These are phyloP conservation scores for Limnephilus rhombicus DNA, from an alignment of 2,888 invertebrate genomes.

Conservation along the genomic window DNA sequence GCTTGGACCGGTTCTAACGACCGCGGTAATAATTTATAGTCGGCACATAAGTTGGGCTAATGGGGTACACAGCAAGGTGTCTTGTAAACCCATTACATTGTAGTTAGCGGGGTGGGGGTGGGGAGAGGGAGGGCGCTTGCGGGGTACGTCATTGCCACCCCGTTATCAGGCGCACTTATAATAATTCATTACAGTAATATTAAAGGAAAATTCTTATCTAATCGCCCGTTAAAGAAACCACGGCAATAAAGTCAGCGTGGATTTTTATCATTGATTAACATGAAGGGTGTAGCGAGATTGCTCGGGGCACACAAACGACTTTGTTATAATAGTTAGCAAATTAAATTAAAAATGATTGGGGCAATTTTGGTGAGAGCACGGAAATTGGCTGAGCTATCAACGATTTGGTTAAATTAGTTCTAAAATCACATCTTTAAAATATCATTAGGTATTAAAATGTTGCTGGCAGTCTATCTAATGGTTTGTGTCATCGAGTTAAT, in stretches of 20 bases:
- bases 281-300: conserved; percentile 8
- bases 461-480: neutral
- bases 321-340: neutral
- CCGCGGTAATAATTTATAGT: conserved; percentile 52
- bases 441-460: neutral
- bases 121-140: neutral
- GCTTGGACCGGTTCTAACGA: conserved; percentile 51
- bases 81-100: conserved; percentile 64
- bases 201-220: conserved; percentile 32
- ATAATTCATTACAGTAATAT: conserved; percentile 43
- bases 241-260: conserved; percentile 21
- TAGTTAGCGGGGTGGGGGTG: conserved; percentile 25
- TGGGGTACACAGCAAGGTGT: conserved; percentile 63
- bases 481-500: neutral
- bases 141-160: conserved; percentile 39
- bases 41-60: conserved; percentile 56
- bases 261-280: conserved; percentile 26
- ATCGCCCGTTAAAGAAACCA: conserved; percentile 28
- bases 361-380: neutral
- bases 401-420: neutral
- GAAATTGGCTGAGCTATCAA: neutral
- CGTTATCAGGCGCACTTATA: conserved; percentile 32
- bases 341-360: neutral
- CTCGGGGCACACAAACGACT: neutral
- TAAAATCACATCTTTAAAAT: neutral